Evolutionary conservation across 1,140 invertebrate species (phyloP).

Genomic region (Chelonus insularis): DNA sequence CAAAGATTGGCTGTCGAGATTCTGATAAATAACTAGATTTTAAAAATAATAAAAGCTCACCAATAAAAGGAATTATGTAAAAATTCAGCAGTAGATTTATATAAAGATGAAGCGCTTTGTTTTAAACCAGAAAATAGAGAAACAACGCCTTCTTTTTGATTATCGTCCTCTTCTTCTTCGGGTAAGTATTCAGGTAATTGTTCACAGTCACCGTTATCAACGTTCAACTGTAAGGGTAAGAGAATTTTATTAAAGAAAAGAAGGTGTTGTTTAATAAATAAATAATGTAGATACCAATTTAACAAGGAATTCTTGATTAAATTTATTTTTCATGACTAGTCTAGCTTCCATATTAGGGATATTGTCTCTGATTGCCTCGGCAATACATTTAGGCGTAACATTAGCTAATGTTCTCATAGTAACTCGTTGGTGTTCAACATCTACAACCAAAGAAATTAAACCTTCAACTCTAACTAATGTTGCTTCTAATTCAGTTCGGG

Average conservation of each 20-base stretch:
- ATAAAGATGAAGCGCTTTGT: constrained; percentile 57
- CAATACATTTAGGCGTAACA: constrained; percentile 56
- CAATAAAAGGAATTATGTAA: constrained; percentile 59
- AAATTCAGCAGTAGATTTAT: constrained; percentile 58
- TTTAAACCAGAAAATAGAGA: constrained; percentile 56
- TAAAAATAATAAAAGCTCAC: constrained; percentile 37
- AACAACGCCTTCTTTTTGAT: constrained; percentile 54
- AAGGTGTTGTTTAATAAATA: no score
- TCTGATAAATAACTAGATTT: no score
- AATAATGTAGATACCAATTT: constrained; percentile 43
- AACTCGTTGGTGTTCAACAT: constrained; percentile 59
- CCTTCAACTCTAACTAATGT: constrained; percentile 57
- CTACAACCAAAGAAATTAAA: constrained; percentile 56
- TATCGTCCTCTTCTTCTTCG: constrained; percentile 54
- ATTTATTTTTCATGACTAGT: constrained; percentile 59
- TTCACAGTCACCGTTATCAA: constrained; percentile 45
- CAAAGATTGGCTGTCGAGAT: no score
- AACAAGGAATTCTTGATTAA: constrained; percentile 59
- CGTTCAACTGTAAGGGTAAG: constrained; percentile 41
- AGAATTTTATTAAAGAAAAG: no score
- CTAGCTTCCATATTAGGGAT: constrained; percentile 54
- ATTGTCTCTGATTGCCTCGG: constrained; percentile 54
- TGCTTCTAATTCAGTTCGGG: constrained; percentile 52
- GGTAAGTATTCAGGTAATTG: constrained; percentile 58
- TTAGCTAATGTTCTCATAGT: constrained; percentile 56